Evolutionary conservation across 1,140 invertebrate species (phyloP).

Genomic region (Gryllus bimaculatus): DNA sequence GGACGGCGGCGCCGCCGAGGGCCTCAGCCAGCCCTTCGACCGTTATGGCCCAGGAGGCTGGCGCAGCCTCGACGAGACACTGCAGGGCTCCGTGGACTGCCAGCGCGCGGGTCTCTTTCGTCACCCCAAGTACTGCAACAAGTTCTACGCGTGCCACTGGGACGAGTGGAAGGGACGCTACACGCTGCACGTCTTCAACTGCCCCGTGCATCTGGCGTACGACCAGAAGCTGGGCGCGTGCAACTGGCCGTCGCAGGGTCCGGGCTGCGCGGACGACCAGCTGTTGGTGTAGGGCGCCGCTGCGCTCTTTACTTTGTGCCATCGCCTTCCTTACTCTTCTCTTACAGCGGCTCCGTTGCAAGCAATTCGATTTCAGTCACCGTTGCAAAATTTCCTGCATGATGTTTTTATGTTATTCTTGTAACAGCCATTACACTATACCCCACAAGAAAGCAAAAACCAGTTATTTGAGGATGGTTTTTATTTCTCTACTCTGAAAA

Average conservation of each 20-base stretch:
- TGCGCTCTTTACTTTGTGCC: neutral
- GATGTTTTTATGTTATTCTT: no score
- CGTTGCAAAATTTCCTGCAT: neutral
- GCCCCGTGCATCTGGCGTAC: conserved; percentile 70
- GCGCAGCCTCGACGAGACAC: conserved; percentile 36
- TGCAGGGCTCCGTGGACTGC: conserved; percentile 56
- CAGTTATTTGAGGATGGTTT: no score
- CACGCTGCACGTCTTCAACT: conserved; percentile 69
- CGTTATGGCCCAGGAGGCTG: conserved; percentile 43
- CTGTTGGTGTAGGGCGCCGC: conserved; percentile 41
- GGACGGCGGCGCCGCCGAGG: neutral
- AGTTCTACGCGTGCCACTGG: conserved; percentile 78
- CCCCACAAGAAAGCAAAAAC: no score
- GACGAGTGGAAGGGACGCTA: conserved; percentile 68
- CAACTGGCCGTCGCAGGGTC: conserved; percentile 73
- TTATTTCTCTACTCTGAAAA: no score
- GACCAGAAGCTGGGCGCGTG: conserved; percentile 64
- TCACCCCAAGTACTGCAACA: conserved; percentile 72
- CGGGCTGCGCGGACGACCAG: conserved; percentile 61
- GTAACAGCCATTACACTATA: no score
- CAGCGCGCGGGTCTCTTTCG: conserved; percentile 69
- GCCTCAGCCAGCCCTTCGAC: conserved; percentile 34
- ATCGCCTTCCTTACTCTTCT: neutral
- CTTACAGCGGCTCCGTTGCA: neutral
- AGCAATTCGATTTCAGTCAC: neutral